Evolutionary conservation across 2,113 vertebrate species (phyloP).

Genomic region (Aleadryas rufinucha): DNA sequence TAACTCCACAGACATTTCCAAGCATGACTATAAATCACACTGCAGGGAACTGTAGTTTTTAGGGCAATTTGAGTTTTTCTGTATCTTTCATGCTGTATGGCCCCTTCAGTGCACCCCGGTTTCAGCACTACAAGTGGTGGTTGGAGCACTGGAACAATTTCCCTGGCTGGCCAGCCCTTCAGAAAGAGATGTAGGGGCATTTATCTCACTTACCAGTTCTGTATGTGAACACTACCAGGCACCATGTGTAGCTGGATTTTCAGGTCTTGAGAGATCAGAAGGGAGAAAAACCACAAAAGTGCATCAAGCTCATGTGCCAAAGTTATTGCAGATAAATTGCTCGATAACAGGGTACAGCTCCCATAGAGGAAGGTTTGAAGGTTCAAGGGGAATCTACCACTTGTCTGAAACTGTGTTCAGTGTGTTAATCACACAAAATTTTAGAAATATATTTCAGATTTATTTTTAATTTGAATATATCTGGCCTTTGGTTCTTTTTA

Average conservation of each 20-base stretch:
- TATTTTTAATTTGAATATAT: conserved; percentile 51
- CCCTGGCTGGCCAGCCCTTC: accelerated
- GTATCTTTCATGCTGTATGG: accelerated
- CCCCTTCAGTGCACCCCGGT: neutral
- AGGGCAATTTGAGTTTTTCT: neutral
- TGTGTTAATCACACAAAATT: neutral
- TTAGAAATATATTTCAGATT: conserved; percentile 18
- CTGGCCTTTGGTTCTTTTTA: conserved; percentile 44
- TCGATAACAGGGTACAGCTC: neutral
- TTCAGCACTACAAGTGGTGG: accelerated
- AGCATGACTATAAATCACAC: neutral
- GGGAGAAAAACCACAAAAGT: neutral
- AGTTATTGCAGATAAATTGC: neutral
- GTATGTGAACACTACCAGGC: accelerated
- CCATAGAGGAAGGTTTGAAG: neutral
- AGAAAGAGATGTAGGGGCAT: accelerated
- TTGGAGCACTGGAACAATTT: neutral
- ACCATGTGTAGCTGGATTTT: neutral
- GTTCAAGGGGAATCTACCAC: neutral
- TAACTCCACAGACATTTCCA: neutral
- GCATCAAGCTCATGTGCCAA: neutral
- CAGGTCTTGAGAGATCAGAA: neutral
- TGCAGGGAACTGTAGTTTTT: neutral
- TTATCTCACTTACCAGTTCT: neutral
- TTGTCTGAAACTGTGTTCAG: neutral